These are phyloP conservation scores for Halichondria panicea DNA, from an alignment of 37 sponge, comb jelly and placozoan species.

Conservation along the genomic window DNA sequence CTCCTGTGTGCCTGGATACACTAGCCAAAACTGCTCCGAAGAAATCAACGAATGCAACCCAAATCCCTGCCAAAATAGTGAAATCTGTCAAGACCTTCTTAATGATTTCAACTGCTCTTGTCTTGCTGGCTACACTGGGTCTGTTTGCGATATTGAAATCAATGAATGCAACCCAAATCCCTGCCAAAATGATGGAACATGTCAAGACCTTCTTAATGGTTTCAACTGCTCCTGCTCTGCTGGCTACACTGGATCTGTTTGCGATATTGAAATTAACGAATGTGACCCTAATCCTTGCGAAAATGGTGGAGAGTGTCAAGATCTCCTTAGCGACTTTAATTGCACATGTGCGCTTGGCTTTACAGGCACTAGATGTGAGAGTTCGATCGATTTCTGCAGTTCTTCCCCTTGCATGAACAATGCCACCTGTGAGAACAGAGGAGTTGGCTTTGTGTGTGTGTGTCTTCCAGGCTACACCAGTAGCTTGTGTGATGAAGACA, in stretches of 20 bases:
- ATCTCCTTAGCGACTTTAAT: constrained; percentile 9
- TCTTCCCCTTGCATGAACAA: constrained; percentile 48
- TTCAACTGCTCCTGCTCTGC: constrained; percentile 52
- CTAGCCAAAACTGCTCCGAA: constrained; percentile 38
- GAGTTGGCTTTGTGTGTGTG: constrained; percentile 26
- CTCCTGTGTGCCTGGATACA: constrained; percentile 59
- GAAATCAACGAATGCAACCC: constrained; percentile 45
- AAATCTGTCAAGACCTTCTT: constrained; percentile 18
- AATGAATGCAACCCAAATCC: constrained; percentile 34
- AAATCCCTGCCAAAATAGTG: constrained; percentile 28
- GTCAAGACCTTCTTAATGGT: constrained; percentile 20
- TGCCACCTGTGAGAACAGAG: constrained; percentile 20
- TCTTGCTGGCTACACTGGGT: constrained; percentile 48
- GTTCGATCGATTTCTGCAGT: constrained; percentile 40
- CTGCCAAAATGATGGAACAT: constrained; percentile 40
- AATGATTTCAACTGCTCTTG: constrained; percentile 19
- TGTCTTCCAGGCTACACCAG: constrained; percentile 56
- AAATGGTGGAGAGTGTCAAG: constrained; percentile 39
- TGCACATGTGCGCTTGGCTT: constrained; percentile 46
- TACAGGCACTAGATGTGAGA: constrained; percentile 43
- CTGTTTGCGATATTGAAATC: constrained; percentile 25
- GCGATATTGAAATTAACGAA: constrained; percentile 25
- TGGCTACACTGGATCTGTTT: constrained; percentile 18
- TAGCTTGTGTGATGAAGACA: constrained; percentile 13
- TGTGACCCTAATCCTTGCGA: constrained; percentile 36